These are phyloP conservation scores for Koerneria pararmatus DNA, from an alignment of 2,888 invertebrate species.

Conservation along the genomic window DNA sequence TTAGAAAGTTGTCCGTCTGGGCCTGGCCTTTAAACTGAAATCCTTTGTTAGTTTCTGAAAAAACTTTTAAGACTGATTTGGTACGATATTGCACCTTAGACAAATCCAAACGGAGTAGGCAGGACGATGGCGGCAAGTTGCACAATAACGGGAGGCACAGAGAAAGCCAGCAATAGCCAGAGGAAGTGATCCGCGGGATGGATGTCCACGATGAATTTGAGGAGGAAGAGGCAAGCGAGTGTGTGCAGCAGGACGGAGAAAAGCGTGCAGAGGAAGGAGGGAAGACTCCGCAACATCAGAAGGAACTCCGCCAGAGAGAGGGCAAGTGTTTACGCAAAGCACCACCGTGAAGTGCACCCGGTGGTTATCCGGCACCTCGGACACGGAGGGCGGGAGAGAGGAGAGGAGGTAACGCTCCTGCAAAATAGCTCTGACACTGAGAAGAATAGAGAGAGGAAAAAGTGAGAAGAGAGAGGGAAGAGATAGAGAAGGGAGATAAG, in stretches of 20 bases:
- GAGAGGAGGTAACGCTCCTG: conserved; percentile 35
- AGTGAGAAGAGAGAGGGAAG: too few relatives aligned
- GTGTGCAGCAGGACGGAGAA: conserved; percentile 34
- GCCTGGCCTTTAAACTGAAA: too few relatives aligned
- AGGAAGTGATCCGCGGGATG: conserved; percentile 46
- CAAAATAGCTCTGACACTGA: not conserved
- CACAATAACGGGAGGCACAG: conserved; percentile 26
- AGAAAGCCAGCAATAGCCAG: conserved; percentile 28
- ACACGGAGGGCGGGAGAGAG: conserved; percentile 26
- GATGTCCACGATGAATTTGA: conserved; percentile 43
- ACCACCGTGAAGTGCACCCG: conserved; percentile 39
- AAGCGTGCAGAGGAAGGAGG: conserved; percentile 25
- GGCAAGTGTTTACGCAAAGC: too few relatives aligned
- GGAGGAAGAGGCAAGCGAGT: conserved; percentile 32
- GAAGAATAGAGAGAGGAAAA: not conserved
- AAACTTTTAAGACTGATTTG: too few relatives aligned
- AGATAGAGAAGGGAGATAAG: too few relatives aligned
- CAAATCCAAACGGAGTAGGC: not conserved
- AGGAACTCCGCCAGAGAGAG: too few relatives aligned
- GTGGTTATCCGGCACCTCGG: conserved; percentile 30
- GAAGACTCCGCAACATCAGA: too few relatives aligned
- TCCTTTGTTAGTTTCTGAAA: too few relatives aligned
- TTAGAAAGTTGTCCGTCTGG: too few relatives aligned
- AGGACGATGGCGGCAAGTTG: not conserved
- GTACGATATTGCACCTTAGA: too few relatives aligned